Percentiles rank a stretch among this genome's conserved stretches.
phyloP scores from a whole-genome alignment of 30 jellyfish, hydroid and myxozoan species.

The Sanderia malayensis region DNA sequence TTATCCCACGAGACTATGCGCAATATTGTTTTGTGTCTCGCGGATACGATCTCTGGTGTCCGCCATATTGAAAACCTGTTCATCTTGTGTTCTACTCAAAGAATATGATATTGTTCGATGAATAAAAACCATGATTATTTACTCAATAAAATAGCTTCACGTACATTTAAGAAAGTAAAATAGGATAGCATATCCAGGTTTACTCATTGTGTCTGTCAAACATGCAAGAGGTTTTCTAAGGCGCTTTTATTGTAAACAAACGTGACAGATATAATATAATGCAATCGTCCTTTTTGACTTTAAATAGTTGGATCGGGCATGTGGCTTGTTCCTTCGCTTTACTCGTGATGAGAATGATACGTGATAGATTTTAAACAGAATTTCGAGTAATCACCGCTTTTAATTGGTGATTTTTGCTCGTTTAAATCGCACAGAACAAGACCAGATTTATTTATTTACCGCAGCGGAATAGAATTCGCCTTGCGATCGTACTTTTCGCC shows the following conservation, averaged over 20 bases:
- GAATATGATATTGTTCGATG: slow-evolving; percentile 40
- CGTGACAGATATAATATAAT: too few relatives aligned
- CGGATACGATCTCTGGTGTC: too few relatives aligned
- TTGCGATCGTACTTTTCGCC: too few relatives aligned
- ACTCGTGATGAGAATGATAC: neutral
- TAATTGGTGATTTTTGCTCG: neutral
- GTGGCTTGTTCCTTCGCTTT: neutral
- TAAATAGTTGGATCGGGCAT: too few relatives aligned
- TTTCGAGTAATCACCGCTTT: neutral
- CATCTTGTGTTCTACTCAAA: slow-evolving; percentile 41
- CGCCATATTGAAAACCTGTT: slow-evolving; percentile 52
- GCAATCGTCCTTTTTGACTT: too few relatives aligned
- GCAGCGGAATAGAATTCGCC: too few relatives aligned
- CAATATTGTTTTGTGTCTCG: slow-evolving; percentile 63
- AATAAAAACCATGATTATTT: slow-evolving; percentile 53
- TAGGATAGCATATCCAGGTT: slow-evolving; percentile 47
- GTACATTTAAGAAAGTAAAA: slow-evolving; percentile 37
- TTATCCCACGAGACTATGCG: slow-evolving; percentile 47
- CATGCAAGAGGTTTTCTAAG: too few relatives aligned
- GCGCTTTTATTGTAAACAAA: neutral
- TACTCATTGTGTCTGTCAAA: too few relatives aligned
- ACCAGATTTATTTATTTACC: too few relatives aligned
- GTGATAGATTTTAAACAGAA: neutral
- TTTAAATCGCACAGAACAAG: too few relatives aligned
- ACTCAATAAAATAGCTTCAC: slow-evolving; percentile 64